A percentile compares a stretch with the other conserved stretches of the same genome.
phyloP scores from a whole-genome alignment of 2,113 vertebrate species.

The Emberiza fucata region DNA sequence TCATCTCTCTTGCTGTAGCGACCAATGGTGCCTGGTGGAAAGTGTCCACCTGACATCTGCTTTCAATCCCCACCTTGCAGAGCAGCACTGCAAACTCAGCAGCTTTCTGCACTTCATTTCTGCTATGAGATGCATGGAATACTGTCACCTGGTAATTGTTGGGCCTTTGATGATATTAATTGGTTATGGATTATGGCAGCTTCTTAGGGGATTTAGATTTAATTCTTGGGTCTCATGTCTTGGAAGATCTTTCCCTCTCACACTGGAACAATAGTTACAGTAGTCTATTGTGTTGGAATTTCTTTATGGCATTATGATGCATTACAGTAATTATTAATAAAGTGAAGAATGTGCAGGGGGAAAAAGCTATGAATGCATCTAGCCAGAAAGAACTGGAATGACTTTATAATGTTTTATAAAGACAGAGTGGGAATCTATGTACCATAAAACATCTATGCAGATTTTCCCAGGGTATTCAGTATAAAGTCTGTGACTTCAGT shows the following conservation, averaged over 20 bases:
- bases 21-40: not conserved
- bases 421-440: not conserved
- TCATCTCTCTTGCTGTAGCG: not conserved
- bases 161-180: not conserved
- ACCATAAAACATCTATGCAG: not conserved
- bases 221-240: not conserved
- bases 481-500: not conserved
- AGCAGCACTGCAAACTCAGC: not conserved
- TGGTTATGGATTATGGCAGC: not conserved
- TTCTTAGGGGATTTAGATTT: not conserved
- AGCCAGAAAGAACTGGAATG: not conserved
- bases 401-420: not conserved
- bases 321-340: not conserved
- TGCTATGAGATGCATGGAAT: not conserved
- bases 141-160: not conserved
- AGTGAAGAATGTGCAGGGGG: not conserved
- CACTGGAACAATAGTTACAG: not conserved
- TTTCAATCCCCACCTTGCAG: not conserved
- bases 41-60: not conserved
- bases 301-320: not conserved
- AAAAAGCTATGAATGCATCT: not conserved
- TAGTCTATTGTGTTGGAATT: not conserved
- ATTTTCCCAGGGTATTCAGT: not conserved
- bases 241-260: not conserved
- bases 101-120: not conserved